These are phyloP conservation scores for Lutraria rhynchaena DNA, from an alignment of 1,140 invertebrate genomes.

Conservation along the genomic window DNA sequence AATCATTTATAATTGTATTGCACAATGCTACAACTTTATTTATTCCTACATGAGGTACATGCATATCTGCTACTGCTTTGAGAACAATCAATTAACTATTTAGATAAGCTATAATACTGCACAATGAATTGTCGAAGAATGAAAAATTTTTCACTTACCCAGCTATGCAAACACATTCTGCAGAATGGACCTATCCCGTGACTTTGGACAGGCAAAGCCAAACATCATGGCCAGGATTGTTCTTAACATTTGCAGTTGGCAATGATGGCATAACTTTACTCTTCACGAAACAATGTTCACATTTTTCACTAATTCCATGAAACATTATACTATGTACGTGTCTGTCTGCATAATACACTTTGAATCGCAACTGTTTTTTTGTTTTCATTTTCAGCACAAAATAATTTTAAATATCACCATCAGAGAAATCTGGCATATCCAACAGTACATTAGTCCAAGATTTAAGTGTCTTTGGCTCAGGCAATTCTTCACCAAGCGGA, in stretches of 20 bases:
- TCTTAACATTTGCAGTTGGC: slow-evolving; percentile 36
- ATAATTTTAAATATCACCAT: slow-evolving; percentile 56
- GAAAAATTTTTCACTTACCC: no score
- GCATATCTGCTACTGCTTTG: no score
- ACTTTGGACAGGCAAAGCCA: slow-evolving; percentile 44
- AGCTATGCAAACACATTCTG: slow-evolving; percentile 49
- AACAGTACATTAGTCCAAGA: no score
- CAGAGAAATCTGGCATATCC: no score
- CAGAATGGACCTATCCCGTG: slow-evolving; percentile 40
- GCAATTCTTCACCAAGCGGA: no score
- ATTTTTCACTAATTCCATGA: not conserved
- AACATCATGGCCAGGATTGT: slow-evolving; percentile 28
- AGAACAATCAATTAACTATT: no score
- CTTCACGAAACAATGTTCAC: slow-evolving; percentile 39
- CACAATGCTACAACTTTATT: no score
- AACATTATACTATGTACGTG: slow-evolving; percentile 42
- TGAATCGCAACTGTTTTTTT: slow-evolving; percentile 34
- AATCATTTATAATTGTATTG: no score
- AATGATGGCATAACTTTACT: slow-evolving; percentile 55
- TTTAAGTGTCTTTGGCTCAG: no score
- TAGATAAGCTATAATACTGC: no score
- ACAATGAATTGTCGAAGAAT: no score
- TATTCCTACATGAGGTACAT: no score
- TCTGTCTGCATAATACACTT: slow-evolving; percentile 48
- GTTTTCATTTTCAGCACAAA: slow-evolving; percentile 53